These are phyloP conservation scores for Drosophila atroscutellata DNA, from an alignment of 2,888 invertebrate species.

Conservation along the genomic window DNA sequence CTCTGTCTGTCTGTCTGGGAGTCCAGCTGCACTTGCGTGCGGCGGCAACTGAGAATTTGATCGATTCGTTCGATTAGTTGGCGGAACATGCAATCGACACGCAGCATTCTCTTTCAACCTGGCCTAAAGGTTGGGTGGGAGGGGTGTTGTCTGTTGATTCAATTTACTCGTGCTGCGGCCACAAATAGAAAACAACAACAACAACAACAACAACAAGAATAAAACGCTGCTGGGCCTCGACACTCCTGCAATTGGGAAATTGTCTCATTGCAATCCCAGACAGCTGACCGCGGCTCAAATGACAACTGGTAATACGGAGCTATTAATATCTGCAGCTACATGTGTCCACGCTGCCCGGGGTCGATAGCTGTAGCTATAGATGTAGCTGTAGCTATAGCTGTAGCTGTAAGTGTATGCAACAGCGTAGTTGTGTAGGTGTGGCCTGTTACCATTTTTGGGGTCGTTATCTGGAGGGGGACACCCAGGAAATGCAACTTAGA, in stretches of 20 bases:
- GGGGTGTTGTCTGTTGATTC: conserved; percentile 58
- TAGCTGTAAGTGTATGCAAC: not conserved
- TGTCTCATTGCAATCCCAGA: conserved; percentile 72
- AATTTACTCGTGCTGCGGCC: conserved; percentile 51
- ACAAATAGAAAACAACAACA: not conserved
- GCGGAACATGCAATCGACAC: conserved; percentile 80
- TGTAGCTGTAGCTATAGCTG: not conserved
- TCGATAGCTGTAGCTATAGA: conserved; percentile 29
- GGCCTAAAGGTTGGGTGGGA: conserved; percentile 15
- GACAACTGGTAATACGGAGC: conserved; percentile 76
- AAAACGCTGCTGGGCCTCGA: conserved; percentile 43
- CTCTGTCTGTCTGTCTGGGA: not conserved
- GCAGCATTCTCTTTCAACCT: conserved; percentile 79
- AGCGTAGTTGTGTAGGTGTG: conserved; percentile 35
- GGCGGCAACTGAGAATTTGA: conserved; percentile 73
- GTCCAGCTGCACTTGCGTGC: conserved; percentile 60
- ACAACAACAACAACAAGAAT: conserved; percentile 6
- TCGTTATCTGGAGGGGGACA: not conserved
- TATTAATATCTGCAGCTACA: conserved; percentile 67
- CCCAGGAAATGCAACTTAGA: conserved; percentile 36
- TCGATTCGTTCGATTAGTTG: conserved; percentile 79
- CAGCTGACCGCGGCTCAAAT: conserved; percentile 72
- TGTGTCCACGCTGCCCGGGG: conserved; percentile 35
- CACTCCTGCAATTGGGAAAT: conserved; percentile 70
- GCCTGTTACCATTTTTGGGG: conserved; percentile 14